Percentiles rank a stretch among this genome's conserved stretches.
Conservation (phyloP, 2,797 vertebrate genomes). For the Pangasius larnaudii region DNA sequence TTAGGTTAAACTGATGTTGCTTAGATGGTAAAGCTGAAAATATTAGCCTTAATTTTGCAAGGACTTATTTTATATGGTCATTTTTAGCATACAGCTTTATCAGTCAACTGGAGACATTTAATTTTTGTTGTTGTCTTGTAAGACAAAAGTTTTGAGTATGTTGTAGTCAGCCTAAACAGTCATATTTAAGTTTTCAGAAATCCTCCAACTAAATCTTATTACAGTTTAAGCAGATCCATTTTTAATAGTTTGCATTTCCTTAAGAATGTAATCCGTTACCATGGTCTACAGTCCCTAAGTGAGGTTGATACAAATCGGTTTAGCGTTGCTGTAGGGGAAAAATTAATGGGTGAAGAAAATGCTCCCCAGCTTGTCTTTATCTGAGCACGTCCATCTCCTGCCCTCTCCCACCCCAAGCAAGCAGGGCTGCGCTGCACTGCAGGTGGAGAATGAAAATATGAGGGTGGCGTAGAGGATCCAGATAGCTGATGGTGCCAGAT, state of each 20-base stretch:
- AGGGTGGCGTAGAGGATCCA: conserved; percentile 73
- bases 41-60: neutral
- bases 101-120: neutral
- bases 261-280: neutral
- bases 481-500: conserved; percentile 82
- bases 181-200: conserved; percentile 16
- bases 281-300: conserved; percentile 5
- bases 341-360: conserved; percentile 16
- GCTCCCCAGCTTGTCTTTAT: conserved; percentile 67
- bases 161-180: neutral
- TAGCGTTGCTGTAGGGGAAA: conserved; percentile 11
- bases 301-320: conserved; percentile 7
- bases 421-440: conserved; percentile 74
- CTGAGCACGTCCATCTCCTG: conserved; percentile 67
- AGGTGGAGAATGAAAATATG: conserved; percentile 77
- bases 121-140: neutral
- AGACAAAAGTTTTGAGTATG: neutral
- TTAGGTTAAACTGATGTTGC: neutral
- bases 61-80: neutral
- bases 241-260: conserved; percentile 2
- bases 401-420: conserved; percentile 61
- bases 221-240: neutral
- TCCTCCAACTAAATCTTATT: conserved; percentile 5
- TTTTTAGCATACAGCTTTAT: neutral
- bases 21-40: neutral